phyloP scores from a whole-genome alignment of 2,888 invertebrate species.

The Troglohyphantes excavatus region DNA sequence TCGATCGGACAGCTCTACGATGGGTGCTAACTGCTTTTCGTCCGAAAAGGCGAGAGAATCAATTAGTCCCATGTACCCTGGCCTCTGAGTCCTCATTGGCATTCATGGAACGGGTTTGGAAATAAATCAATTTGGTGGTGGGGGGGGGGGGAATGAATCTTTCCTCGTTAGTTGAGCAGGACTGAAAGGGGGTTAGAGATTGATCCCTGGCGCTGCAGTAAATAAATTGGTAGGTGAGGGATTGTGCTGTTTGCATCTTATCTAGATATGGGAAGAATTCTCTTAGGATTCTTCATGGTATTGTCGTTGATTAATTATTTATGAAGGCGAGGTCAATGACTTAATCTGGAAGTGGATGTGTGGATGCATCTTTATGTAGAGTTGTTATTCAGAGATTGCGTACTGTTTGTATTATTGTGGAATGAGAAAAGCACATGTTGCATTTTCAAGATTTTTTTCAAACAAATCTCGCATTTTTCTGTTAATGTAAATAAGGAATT shows the following conservation, averaged over 20 bases:
- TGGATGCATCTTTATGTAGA: too few species aligned
- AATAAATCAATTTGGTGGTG: conserved; percentile 32
- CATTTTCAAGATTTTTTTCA: too few species aligned
- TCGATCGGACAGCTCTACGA: not conserved
- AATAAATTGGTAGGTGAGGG: conserved; percentile 5
- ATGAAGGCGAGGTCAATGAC: too few species aligned
- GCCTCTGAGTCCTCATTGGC: not conserved
- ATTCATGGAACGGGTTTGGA: conserved; percentile 17
- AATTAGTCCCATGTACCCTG: not conserved
- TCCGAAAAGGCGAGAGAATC: not conserved
- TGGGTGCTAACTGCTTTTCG: not conserved
- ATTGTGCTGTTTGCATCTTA: not conserved
- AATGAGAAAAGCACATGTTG: too few species aligned
- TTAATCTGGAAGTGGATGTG: too few species aligned
- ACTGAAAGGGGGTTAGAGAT: not conserved
- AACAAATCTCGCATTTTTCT: too few species aligned
- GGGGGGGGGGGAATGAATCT: conserved; percentile 1
- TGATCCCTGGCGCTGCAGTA: not conserved
- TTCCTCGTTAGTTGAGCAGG: not conserved
- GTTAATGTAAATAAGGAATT: too few species aligned
- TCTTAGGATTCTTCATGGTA: not conserved
- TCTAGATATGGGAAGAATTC: not conserved
- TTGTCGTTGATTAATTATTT: not conserved
- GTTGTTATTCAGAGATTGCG: too few species aligned
- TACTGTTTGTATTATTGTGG: too few species aligned